A percentile compares a stretch with the other conserved stretches of the same genome.
Conservation (phyloP, 2,888 invertebrate genomes). For the Pecten maximus region DNA sequence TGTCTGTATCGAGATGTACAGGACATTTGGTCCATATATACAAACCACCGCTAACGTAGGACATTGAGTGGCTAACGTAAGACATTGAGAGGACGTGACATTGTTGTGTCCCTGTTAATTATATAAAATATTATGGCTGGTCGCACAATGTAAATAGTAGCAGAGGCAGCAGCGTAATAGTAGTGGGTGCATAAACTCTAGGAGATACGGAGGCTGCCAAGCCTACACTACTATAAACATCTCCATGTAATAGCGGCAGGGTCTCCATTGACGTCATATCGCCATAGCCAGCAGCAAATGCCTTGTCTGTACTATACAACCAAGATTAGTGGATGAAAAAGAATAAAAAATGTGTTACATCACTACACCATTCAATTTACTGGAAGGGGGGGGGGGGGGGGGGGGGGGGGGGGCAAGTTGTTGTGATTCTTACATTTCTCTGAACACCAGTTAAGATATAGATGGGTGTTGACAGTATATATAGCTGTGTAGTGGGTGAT, state of each 20-base stretch:
- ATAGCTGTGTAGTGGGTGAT: background rate
- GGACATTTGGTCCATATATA: background rate
- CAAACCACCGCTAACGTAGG: too few species aligned
- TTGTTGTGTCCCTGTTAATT: background rate
- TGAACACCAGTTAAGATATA: too few species aligned
- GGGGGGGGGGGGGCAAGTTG: background rate
- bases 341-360: slow-evolving; percentile 28
- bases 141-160: background rate
- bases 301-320: background rate
- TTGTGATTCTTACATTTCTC: background rate
- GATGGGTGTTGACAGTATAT: background rate
- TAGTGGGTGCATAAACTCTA: background rate
- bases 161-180: background rate
- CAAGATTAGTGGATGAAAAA: background rate
- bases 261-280: slow-evolving; percentile 29
- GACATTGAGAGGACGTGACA: background rate
- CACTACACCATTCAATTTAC: slow-evolving; percentile 3
- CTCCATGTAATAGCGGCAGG: background rate
- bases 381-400: background rate
- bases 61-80: background rate
- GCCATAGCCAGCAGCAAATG: background rate
- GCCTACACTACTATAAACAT: slow-evolving; percentile 4
- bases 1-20: background rate
- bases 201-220: background rate
- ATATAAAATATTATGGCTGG: background rate